Base-by-base conservation (phyloP, 2,888 invertebrate genomes). In the Chirona hameri region DNA sequence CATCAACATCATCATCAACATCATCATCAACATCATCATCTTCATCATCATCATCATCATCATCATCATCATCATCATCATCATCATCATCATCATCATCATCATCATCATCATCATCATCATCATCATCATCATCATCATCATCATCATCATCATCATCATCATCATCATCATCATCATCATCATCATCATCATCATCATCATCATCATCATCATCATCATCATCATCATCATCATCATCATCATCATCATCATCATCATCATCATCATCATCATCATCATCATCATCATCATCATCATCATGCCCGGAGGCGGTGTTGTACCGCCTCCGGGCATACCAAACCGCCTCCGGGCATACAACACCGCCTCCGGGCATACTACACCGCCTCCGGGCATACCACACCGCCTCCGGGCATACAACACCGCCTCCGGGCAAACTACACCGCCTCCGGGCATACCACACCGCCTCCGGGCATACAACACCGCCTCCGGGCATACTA, bases 51-150 rank as follows among this genome's bases (percentile, higher is more conserved):
- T 48, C 55, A 48, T 81, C 10, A 81, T 81, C 12, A 81, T 81
- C 21, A 81, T 81, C 15, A 52, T 48, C 21, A 52, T 81, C 1
- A 52, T 81, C 21, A 81, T 81, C 21, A 81, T 48, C 1, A 81
- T 81, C 2, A 81, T 81, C 1, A 12, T 81, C 21, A 81, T 81
- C 18, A 48, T 48, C 9, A 81, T 48, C 21, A 81, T 81, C 55
- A 52, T 48, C 21, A 81, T 48, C 24, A 48, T 52, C 21, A 81
- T 24, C 24, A 52, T 81, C 52, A 81, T 81, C 10, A 21, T 81
- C 24, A 79, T 12, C 15, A 79, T 79, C 29, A 15, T 80, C 0
- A 1, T 80, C 31, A 80, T 15, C 1, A 15, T 15, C 31, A 15
- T n/a, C 12, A 12, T 80, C 12, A 15, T 15, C 15, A 79, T 79